A percentile compares a stretch with the other conserved stretches of the same genome.
These are phyloP conservation scores for Diadophis punctatus DNA, from an alignment of 2,113 vertebrate genomes.

Conservation along the genomic window DNA sequence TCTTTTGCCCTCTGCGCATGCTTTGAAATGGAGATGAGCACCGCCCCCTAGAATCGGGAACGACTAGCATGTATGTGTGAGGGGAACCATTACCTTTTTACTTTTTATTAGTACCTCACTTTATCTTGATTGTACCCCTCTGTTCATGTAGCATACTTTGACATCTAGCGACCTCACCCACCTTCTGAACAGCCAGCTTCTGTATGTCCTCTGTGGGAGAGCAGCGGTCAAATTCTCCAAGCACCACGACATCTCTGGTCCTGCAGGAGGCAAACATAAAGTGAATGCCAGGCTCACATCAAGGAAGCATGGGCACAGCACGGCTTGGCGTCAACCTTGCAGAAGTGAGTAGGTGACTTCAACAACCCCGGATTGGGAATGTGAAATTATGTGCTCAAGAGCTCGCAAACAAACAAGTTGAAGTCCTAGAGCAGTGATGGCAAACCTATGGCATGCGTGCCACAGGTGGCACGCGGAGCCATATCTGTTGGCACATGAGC, in stretches of 20 bases:
- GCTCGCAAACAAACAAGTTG: background rate
- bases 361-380: background rate
- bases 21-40: too few species aligned
- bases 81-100: too few species aligned
- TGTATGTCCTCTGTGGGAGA: constrained; percentile 22
- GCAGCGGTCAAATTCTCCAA: constrained; percentile 43
- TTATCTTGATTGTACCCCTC: too few species aligned
- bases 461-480: too few species aligned
- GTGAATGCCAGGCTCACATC: background rate
- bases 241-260: constrained; percentile 32
- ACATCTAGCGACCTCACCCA: background rate
- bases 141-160: background rate
- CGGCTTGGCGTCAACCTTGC: background rate
- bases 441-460: too few species aligned
- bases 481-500: too few species aligned
- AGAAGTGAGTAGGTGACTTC: background rate
- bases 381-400: background rate
- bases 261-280: background rate
- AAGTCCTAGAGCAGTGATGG: background rate
- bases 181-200: constrained; percentile 26
- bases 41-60: too few species aligned
- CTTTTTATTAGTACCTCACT: too few species aligned
- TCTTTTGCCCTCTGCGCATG: too few species aligned
- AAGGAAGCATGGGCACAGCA: background rate
- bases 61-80: too few species aligned